Base-by-base conservation (phyloP, 2,797 vertebrate species). In the Muscicapa comitata region DNA sequence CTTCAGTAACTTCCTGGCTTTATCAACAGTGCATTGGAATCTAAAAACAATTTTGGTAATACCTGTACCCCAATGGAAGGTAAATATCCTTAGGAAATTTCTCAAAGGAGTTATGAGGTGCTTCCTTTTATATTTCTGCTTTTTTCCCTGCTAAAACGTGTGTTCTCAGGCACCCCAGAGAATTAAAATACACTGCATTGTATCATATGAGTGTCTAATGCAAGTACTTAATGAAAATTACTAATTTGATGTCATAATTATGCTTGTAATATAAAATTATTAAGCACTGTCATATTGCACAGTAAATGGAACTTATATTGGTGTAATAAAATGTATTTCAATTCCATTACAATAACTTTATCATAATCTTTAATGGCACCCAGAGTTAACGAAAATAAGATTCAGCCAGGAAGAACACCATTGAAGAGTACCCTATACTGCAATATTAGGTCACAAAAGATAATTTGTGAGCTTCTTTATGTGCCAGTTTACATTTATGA, bases 231-330 rank as follows among this genome's bases (percentile, higher is more conserved):
- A 21, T 92, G 97, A 95, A 96, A 97, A 98, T 97, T 97, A 95
- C 96, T 97, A 97, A 98, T 97, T 96, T 97, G 96, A 96, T 97
- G 94, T 71, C 82, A 96, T 96, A 98, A 97, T 98, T 97, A 97
- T 47, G 72, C 93, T 80, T 94, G 91, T 50, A 97, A 96, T 97
- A 97, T 95, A 96, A 97, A 97, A 97, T 96, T 97, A 98, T 97
- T 97, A 97, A 97, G 90, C 93, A 70, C 57, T 96, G 94, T 75
- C 90, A 89, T 97, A 97, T 93, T 97, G 95, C 91, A 91, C 87
- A 94, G 86, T 96, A 98, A 96, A 97, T 91, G 90, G 91, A 97
- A 95, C 96, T 97, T 95, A 95, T 86, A 97, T 95, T 97, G 96
- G 95, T 96, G 94, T 94, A 97, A 97, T 98, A 97, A 97, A 97